Conservation (phyloP, 2,888 invertebrate genomes). For the Epirrhoe alternata region DNA sequence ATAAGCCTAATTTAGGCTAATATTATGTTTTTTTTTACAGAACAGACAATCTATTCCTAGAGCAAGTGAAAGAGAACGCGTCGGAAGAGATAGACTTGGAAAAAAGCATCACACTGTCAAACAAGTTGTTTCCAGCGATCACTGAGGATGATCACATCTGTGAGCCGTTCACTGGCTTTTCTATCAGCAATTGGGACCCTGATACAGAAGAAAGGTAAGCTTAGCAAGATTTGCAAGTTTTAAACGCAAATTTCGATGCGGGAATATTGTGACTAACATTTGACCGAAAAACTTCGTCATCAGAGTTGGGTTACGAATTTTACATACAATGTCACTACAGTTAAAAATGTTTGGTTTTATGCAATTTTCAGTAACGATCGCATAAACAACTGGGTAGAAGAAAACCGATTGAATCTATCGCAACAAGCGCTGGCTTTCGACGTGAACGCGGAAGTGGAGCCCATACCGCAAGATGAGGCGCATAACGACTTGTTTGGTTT, state of each 20-base stretch:
- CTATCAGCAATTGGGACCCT: slow-evolving; percentile 86
- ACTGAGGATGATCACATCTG: slow-evolving; percentile 79
- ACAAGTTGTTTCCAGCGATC: slow-evolving; percentile 63
- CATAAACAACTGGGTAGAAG: slow-evolving; percentile 75
- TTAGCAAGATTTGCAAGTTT: background rate
- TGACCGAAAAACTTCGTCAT: too few species aligned
- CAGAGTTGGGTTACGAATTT: too few species aligned
- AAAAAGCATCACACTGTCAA: slow-evolving; percentile 57
- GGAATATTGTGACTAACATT: too few species aligned
- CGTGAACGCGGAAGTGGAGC: slow-evolving; percentile 87
- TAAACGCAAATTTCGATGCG: too few species aligned
- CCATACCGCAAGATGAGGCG: slow-evolving; percentile 78
- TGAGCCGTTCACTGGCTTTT: slow-evolving; percentile 86
- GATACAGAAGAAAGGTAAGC: slow-evolving; percentile 77
- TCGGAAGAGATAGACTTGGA: slow-evolving; percentile 64
- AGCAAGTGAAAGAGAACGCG: slow-evolving; percentile 67
- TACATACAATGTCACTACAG: too few species aligned
- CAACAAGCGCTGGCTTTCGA: slow-evolving; percentile 87
- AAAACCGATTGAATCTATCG: slow-evolving; percentile 74
- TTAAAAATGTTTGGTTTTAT: background rate
- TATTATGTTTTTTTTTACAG: slow-evolving; percentile 46
- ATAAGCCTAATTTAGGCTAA: too few species aligned
- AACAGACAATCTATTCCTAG: slow-evolving; percentile 71
- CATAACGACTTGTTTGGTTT: slow-evolving; percentile 75
- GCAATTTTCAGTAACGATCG: slow-evolving; percentile 57